Evolutionary conservation across 1,140 invertebrate genomes (phyloP), one percentile per base, ranked within the genome.

Genomic region (Spodoptera frugiperda): DNA sequence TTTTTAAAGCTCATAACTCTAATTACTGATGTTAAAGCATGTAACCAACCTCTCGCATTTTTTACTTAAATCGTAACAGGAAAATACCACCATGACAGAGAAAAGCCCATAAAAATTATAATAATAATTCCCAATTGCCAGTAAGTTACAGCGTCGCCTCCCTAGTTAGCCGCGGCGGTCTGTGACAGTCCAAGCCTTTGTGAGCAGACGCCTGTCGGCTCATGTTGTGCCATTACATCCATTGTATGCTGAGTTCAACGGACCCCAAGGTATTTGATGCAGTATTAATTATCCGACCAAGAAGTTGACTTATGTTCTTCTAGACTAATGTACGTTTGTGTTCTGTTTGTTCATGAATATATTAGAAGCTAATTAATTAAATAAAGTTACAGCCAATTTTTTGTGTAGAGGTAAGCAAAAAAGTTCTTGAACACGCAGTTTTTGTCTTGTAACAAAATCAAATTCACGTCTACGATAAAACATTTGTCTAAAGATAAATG

Each of bases 161-260:
- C 51, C 75, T 73, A 82, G 76, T 78, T 82, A 76, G 48, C 65
- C 59, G 59, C 75, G 46, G 63, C 67, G 55, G 70, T 44, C 77
- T 78, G 81, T 78, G 79, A 81, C 82, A 83, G 79, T 70, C 65
- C 73, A 73, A 53, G 21, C 76, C 77, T 81, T 80, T 83, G 79
- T 83, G 72, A 78, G 61, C 54, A 79, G 79, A 78, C 74, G 77
- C 49, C 65, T 80, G 80, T 77, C 77, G 44, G 76, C 67, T 70
- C 65, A 76, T 75, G 76, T 76, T 72, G 71, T 55, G 25, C 81
- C 75, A 81, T 83, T 81, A 80, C 79, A 70, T 19, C 72, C 70
- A 83, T 83, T 84, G 80, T 84, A 80, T 61, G 39, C 72, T 55
- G 21, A 21, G 81, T 76, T 76, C 71, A 79, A 81, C 70, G 82